Evolutionary conservation across 2,797 vertebrate genomes (phyloP).

Genomic region (Smutsia gigantea): DNA sequence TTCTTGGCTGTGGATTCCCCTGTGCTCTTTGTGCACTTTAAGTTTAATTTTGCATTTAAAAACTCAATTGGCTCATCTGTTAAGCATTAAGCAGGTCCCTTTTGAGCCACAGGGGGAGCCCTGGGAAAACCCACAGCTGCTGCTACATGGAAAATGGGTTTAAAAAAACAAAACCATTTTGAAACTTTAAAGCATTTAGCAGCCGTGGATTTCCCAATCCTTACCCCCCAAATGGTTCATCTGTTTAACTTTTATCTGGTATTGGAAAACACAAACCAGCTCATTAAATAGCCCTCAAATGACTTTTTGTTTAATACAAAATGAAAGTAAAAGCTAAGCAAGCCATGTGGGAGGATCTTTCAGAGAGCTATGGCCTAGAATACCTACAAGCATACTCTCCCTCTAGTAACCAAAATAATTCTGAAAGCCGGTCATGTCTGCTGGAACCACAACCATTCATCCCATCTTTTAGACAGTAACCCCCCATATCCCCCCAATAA

Average conservation of each 20-base stretch:
- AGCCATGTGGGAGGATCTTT: slow-evolving; percentile 66
- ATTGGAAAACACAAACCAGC: slow-evolving; percentile 78
- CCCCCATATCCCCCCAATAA: not conserved
- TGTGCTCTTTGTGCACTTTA: slow-evolving; percentile 80
- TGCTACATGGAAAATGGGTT: slow-evolving; percentile 82
- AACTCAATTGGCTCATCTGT: slow-evolving; percentile 84
- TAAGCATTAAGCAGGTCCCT: slow-evolving; percentile 84
- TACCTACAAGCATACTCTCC: slow-evolving; percentile 51
- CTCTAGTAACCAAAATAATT: not conserved
- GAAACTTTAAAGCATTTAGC: slow-evolving; percentile 81
- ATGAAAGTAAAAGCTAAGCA: slow-evolving; percentile 77
- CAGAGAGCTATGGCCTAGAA: slow-evolving; percentile 48
- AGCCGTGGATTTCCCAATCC: slow-evolving; percentile 77
- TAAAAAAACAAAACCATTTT: slow-evolving; percentile 79
- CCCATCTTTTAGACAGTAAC: not conserved
- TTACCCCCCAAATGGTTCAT: slow-evolving; percentile 81
- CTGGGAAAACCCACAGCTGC: slow-evolving; percentile 82
- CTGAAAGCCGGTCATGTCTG: not conserved
- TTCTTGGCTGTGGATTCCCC: slow-evolving; percentile 77
- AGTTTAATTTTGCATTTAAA: slow-evolving; percentile 84
- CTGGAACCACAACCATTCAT: not conserved
- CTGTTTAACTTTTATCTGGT: slow-evolving; percentile 82
- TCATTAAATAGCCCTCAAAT: slow-evolving; percentile 78
- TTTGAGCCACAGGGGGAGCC: slow-evolving; percentile 83
- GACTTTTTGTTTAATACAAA: slow-evolving; percentile 80